Evolutionary conservation across 2,797 vertebrate genomes (phyloP).

Genomic region (Tokudaia tokunoshimensis): DNA sequence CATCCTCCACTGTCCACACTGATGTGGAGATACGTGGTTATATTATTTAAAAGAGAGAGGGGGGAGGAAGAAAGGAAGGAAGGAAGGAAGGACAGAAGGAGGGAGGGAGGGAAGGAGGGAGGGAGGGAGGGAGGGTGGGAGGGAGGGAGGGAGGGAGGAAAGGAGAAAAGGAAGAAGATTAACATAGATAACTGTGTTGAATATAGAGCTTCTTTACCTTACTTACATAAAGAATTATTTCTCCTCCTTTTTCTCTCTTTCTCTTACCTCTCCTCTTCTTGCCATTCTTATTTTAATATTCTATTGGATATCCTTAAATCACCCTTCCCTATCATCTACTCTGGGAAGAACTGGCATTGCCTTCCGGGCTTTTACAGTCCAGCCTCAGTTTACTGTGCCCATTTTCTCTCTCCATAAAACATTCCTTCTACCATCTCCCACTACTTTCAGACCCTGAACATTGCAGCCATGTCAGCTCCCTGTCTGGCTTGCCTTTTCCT

Average conservation of each 20-base stretch:
- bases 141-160: too few species aligned
- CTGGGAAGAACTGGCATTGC: neutral
- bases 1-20: neutral
- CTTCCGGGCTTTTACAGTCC: neutral
- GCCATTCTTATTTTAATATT: neutral
- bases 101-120: too few species aligned
- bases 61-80: rapidly evolving
- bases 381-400: neutral
- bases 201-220: neutral
- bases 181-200: conserved; percentile 6
- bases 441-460: neutral
- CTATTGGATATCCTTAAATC: neutral
- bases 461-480: neutral
- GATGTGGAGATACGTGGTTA: neutral
- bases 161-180: rapidly evolving
- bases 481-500: neutral
- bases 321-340: neutral
- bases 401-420: neutral
- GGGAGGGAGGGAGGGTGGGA: neutral
- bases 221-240: neutral
- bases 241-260: neutral
- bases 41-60: neutral
- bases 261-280: neutral
- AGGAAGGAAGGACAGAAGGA: neutral
- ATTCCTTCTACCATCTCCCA: conserved; percentile 7